Evolutionary conservation across 2,888 invertebrate species (phyloP).

Genomic region (Margaritifera margaritifera): DNA sequence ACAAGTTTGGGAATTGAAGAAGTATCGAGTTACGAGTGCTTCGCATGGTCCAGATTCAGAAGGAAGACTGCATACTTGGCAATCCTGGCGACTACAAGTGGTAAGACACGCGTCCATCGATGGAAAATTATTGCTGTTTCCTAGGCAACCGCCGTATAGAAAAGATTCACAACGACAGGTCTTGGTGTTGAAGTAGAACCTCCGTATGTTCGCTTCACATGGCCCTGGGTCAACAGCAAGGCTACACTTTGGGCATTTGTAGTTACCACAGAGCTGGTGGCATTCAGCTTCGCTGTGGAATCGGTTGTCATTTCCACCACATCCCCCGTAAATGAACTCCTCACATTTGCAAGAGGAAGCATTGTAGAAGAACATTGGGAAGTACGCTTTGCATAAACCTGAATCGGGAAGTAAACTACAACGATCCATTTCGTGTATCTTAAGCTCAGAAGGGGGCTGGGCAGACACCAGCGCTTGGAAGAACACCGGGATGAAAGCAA

Average conservation of each 20-base stretch:
- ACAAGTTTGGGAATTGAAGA: slow-evolving; percentile 11
- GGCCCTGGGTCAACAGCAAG: slow-evolving; percentile 8
- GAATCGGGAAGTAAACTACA: too few species aligned
- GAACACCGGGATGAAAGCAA: too few species aligned
- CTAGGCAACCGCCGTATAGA: slow-evolving; percentile 15
- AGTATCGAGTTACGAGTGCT: slow-evolving; percentile 4
- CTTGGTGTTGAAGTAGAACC: slow-evolving; percentile 13
- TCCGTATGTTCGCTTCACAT: slow-evolving; percentile 7
- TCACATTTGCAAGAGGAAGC: slow-evolving; percentile 9
- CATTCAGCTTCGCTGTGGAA: slow-evolving; percentile 10
- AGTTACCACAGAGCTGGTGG: background rate
- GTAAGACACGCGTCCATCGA: slow-evolving; percentile 6
- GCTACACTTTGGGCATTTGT: background rate
- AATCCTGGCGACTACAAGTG: slow-evolving; percentile 1
- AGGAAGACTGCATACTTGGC: slow-evolving; percentile 7
- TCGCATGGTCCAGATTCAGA: slow-evolving; percentile 15
- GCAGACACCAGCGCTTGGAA: too few species aligned
- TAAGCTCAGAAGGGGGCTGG: too few species aligned
- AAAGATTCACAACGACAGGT: slow-evolving; percentile 14
- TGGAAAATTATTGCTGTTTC: slow-evolving; percentile 15
- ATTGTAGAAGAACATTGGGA: background rate
- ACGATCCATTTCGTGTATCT: too few species aligned
- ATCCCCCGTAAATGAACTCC: slow-evolving; percentile 16
- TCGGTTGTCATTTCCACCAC: slow-evolving; percentile 18
- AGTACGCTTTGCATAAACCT: background rate